These are phyloP conservation scores for Azemiops feae DNA, from an alignment of 2,113 vertebrate species.

Conservation along the genomic window DNA sequence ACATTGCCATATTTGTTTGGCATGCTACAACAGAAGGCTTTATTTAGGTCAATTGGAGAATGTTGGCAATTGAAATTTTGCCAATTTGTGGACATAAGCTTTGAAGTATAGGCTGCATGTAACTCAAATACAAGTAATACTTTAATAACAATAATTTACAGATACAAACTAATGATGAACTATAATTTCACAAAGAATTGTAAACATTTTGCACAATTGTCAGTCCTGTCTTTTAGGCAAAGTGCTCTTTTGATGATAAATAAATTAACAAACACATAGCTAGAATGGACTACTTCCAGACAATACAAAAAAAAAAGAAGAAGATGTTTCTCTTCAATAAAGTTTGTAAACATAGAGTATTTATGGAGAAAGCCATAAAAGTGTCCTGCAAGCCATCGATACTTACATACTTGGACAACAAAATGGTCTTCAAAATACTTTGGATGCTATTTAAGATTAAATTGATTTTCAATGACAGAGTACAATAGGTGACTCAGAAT, in stretches of 20 bases:
- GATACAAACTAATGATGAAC: slow-evolving; percentile 77
- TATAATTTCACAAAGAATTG: slow-evolving; percentile 79
- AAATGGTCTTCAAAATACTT: slow-evolving; percentile 68
- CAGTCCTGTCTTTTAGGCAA: slow-evolving; percentile 80
- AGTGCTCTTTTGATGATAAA: slow-evolving; percentile 82
- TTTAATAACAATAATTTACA: slow-evolving; percentile 81
- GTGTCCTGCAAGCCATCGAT: slow-evolving; percentile 79
- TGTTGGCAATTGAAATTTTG: slow-evolving; percentile 70
- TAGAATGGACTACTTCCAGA: slow-evolving; percentile 77
- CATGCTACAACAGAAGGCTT: slow-evolving; percentile 75
- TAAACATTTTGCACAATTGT: slow-evolving; percentile 83
- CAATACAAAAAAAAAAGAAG: slow-evolving; percentile 76
- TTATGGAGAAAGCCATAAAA: slow-evolving; percentile 73
- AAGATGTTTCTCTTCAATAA: slow-evolving; percentile 62
- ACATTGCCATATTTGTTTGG: slow-evolving; percentile 48
- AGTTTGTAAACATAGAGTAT: slow-evolving; percentile 72
- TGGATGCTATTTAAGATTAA: slow-evolving; percentile 73
- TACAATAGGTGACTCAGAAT: slow-evolving; percentile 64
- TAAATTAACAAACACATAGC: slow-evolving; percentile 82
- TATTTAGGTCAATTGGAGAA: slow-evolving; percentile 73
- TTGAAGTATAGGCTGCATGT: slow-evolving; percentile 74
- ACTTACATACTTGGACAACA: slow-evolving; percentile 69
- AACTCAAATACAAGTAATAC: slow-evolving; percentile 79
- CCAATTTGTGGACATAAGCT: slow-evolving; percentile 76
- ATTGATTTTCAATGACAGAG: slow-evolving; percentile 65